phyloP scores from a whole-genome alignment of 2,113 vertebrate species.

The Menura novaehollandiae region DNA sequence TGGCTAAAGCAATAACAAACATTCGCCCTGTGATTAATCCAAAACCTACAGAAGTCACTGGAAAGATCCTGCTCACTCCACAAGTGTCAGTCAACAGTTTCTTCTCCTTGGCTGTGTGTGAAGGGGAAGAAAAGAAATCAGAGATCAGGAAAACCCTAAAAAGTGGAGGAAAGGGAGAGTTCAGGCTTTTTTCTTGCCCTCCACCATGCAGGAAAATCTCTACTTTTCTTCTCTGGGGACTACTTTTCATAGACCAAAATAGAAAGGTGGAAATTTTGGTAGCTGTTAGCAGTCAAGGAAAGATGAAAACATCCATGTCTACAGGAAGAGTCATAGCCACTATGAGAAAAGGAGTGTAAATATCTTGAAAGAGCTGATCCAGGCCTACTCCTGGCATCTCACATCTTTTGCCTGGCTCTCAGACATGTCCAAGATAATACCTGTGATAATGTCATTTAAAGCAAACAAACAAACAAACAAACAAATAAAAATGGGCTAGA shows the following conservation, averaged over 20 bases:
- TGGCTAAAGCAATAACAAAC: conserved; percentile 37
- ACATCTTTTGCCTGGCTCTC: not conserved
- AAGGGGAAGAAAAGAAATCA: not conserved
- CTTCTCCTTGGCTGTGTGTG: not conserved
- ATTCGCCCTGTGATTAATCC: not conserved
- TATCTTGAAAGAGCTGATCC: not conserved
- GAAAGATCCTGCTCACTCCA: not conserved
- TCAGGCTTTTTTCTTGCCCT: not conserved
- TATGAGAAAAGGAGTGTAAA: not conserved
- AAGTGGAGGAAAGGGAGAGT: not conserved
- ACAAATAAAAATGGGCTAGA: not conserved
- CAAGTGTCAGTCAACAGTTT: not conserved
- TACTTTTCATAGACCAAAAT: not conserved
- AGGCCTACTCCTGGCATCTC: not conserved
- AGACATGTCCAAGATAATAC: not conserved
- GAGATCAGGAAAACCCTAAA: not conserved
- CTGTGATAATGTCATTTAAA: not conserved
- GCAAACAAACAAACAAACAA: not conserved
- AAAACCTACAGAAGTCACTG: not conserved
- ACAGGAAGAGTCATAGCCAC: not conserved
- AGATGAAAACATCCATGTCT: not conserved
- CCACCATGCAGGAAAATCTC: not conserved
- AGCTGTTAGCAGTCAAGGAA: not conserved
- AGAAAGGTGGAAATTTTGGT: not conserved
- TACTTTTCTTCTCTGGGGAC: not conserved